phyloP scores from a whole-genome alignment of 2,113 vertebrate genomes.

The Melanotaenia duboulayi region DNA sequence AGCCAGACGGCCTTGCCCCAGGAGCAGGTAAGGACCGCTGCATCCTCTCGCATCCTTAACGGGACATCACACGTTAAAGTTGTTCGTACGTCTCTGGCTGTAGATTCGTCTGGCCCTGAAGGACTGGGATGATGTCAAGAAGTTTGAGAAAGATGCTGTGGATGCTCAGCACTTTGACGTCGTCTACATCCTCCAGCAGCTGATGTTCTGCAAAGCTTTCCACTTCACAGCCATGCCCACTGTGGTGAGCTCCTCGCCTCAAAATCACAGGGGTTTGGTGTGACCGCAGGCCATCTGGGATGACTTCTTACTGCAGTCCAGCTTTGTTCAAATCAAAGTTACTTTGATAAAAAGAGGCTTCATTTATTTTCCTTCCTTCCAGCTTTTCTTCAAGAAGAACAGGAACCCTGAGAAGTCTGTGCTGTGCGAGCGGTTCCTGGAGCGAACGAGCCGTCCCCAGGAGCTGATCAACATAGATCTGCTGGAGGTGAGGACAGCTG shows the following conservation, averaged over 20 bases:
- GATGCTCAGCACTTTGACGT: conserved; percentile 89
- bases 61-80: accelerated
- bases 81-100: background rate
- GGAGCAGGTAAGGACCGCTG: conserved; percentile 83
- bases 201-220: conserved; percentile 88
- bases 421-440: conserved; percentile 66
- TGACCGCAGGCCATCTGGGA: no score
- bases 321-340: no score
- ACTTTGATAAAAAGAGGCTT: no score
- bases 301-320: no score
- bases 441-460: conserved; percentile 71
- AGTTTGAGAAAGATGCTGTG: conserved; percentile 87
- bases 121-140: conserved; percentile 89
- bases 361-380: background rate
- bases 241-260: conserved; percentile 75
- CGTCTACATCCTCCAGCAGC: conserved; percentile 84
- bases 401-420: conserved; percentile 14
- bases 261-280: background rate
- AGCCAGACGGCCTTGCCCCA: conserved; percentile 86
- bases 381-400: conserved; percentile 70
- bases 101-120: conserved; percentile 91
- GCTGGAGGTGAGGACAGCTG: conserved; percentile 70
- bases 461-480: conserved; percentile 72
- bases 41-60: accelerated
- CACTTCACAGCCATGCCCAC: conserved; percentile 91